Evolutionary conservation across 2,888 invertebrate genomes (phyloP).

Genomic region (Caenorhabditis wallacei): DNA sequence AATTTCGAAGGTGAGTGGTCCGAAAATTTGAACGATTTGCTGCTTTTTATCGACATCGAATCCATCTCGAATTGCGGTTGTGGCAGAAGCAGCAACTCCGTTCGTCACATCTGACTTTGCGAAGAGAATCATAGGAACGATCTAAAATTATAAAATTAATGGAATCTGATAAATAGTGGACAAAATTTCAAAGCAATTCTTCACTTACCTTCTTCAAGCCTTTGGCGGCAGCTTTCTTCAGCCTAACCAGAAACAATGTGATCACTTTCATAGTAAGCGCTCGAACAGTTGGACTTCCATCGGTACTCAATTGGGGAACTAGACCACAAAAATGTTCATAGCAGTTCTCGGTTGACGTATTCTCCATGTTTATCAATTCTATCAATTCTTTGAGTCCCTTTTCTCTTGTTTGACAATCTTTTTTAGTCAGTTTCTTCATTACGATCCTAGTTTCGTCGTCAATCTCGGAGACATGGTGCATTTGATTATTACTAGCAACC

Average conservation of each 20-base stretch:
- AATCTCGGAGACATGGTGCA: conserved; percentile 55
- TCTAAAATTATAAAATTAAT: conserved; percentile 18
- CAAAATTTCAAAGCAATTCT: too few relatives aligned
- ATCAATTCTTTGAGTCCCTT: conserved; percentile 71
- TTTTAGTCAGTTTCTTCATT: conserved; percentile 77
- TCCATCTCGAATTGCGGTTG: conserved; percentile 67
- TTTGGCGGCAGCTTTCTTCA: conserved; percentile 69
- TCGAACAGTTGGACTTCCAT: conserved; percentile 70
- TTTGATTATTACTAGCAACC: conserved; percentile 39
- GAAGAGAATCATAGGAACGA: conserved; percentile 68
- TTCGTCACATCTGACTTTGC: conserved; percentile 60
- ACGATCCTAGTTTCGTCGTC: conserved; percentile 74
- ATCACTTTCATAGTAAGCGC: conserved; percentile 66
- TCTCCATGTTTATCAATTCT: conserved; percentile 47
- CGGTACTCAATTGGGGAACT: conserved; percentile 62
- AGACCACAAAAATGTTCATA: conserved; percentile 62
- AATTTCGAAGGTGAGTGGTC: conserved; percentile 56
- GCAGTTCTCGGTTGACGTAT: conserved; percentile 34
- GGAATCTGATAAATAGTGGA: neutral
- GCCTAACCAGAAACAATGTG: conserved; percentile 52
- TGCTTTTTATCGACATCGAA: conserved; percentile 70
- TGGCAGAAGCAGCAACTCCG: conserved; percentile 60
- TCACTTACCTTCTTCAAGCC: conserved; percentile 69
- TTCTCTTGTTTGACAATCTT: conserved; percentile 77
- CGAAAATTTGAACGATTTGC: conserved; percentile 58